Base-by-base conservation (phyloP, 2,888 invertebrate genomes). In the Diaperis boleti region DNA sequence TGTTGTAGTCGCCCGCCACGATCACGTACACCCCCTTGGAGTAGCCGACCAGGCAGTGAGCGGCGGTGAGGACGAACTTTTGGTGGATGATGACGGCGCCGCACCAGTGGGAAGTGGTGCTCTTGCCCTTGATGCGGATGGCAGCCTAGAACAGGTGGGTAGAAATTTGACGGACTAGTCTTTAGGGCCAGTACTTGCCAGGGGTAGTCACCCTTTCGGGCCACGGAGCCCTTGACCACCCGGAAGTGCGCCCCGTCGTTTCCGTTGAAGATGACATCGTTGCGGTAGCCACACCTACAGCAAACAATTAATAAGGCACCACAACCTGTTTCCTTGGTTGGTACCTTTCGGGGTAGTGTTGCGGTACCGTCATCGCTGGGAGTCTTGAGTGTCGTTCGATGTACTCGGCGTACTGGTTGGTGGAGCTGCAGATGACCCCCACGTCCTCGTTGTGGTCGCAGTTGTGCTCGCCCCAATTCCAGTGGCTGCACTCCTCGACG, bases 401-500 rank as follows among this genome's bases (percentile, higher is more conserved):
- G 11, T 66, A 61, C 10, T 79, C 42, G 65, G 72, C 33, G 11
- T 67, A 62, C 8, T 79, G 41, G 65, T 72, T 72, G 67, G 70
- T 83, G 82, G 74, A 67, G 18, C 72, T 72, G 62, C 82, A 82
- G 15, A 79, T 69, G 7, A 92, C 65, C 2, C 77, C 77, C 0
- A 88, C 90, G 74, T 92, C 92, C 78, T 92, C 92, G 5, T 83
- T 82, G 76, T 92, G 92, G 59, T 86, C 85, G 75, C 92, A 92
- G 74, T 91, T 91, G 75, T 87, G 85, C 64, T 85, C 84, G 1
- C 89, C 89, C 90, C 90, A 91, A 5, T 85, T 83, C 79, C 85
- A 85, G 72, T 88, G 89, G 10, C 82, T 82, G 75, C 92, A 92
- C 10, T 85, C 79, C 44, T 85, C 83, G n/a, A 92, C 70, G 37